Evolutionary conservation across 2,113 vertebrate genomes (phyloP).

Genomic region (Psilopsiagon aymara): DNA sequence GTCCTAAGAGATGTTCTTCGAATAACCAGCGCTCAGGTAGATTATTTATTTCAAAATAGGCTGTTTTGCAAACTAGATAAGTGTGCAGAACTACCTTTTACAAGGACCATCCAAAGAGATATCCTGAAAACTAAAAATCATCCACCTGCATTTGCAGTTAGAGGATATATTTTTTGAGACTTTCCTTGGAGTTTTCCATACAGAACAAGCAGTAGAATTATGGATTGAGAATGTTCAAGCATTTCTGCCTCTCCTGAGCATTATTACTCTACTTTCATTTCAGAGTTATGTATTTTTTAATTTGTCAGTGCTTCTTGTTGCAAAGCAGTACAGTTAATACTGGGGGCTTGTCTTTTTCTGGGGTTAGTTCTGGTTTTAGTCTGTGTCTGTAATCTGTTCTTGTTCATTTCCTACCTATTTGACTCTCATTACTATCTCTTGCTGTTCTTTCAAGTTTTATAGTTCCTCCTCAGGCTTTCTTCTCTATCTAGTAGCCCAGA

Average conservation of each 20-base stretch:
- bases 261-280: neutral
- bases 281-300: neutral
- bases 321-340: neutral
- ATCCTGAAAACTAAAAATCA: neutral
- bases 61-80: neutral
- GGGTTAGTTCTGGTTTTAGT: neutral
- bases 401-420: neutral
- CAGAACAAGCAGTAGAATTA: neutral
- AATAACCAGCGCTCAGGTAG: conserved; percentile 87
- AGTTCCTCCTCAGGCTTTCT: neutral
- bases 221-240: neutral
- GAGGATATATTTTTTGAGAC: neutral
- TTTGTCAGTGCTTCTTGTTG: neutral
- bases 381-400: neutral
- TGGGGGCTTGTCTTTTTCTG: neutral
- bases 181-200: neutral
- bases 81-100: neutral
- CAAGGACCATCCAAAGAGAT: neutral
- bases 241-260: neutral
- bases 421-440: neutral
- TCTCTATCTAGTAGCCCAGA: neutral
- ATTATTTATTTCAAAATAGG: neutral
- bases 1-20: conserved; percentile 80
- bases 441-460: neutral
- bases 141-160: neutral